Evolutionary conservation across 1,140 invertebrate genomes (phyloP), one percentile per base, ranked within the genome.

Genomic region (Dreissena rostriformis): DNA sequence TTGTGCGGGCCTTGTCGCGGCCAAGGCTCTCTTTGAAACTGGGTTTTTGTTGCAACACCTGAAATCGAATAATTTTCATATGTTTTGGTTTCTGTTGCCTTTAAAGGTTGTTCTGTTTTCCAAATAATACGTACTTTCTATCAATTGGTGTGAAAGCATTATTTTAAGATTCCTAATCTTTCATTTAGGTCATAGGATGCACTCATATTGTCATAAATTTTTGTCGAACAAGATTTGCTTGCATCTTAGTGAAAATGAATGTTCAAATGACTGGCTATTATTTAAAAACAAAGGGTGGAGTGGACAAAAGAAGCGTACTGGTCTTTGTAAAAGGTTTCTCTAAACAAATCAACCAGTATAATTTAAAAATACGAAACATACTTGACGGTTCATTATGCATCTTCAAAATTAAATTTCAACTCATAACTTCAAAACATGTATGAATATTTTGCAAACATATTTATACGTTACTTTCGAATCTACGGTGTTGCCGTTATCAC

Each of bases 1-100:
- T 57, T 22, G 51, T 72, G 70, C 84, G 63, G 4, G 82, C 87
- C 67, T 79, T 81, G 5, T 68, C 65, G 14, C 72, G 72, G 55
- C 22, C 15, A 2, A 14, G 24, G 14, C 15, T 28, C 4, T 67
- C 65, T 67, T 67, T 24, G n/a, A 28, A 28, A 28, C 22, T 67
- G 17, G 4, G 7, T 15, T 24, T 67, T 29, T 28, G 15, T 28
- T 28, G 7, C 65, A 67, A 67, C 65, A 24, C 7, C 24, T 67
- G 22, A 63, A 19, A 63, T n/a, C 2, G 19, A n/a, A 24, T 6
- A n/a, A 63, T 5, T 4, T 14, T n/a, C 2, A 19, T 19, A 5
- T 63, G 57, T 24, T n/a, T 2, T 19, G 24, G 19, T 19, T 19
- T 63, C 24, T 19, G 19, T 63, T 63, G 57, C 19, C 19, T 11